Evolutionary conservation across 2,888 invertebrate genomes (phyloP), one percentile per base, ranked within the genome.

Genomic region (Pocota personata): DNA sequence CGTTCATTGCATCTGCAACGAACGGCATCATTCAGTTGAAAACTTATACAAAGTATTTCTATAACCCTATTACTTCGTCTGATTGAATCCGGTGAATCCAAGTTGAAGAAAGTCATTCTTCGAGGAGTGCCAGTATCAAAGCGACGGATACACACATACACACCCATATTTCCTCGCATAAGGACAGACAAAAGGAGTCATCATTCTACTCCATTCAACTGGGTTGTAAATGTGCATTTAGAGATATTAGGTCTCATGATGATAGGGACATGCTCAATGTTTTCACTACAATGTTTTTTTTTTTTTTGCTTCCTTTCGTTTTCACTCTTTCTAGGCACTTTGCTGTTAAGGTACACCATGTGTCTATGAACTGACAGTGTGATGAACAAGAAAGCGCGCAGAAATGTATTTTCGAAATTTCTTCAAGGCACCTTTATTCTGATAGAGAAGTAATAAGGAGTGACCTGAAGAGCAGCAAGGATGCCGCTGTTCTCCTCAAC

Each of bases 31-130:
- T 82, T 76, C 58, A 76, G 48, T 27, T 75, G 57, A 60, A 71
- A 79, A 71, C 62, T 73, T 75, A 57, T 75, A 71, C 69, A 75
- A 64, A 66, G 78, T 75, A 64, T 76, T 80, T 79, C 84, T 76
- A 71, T 86, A 86, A 77, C 55, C 37, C 52, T 82, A 76, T 82
- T 77, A 86, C 82, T 82, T 43, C 72, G 55, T 57, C 75, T 86
- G 80, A 86, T 80, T 77, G 82, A 72, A 66, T 69, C 46, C 19
- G 40, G n/a, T 10, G 67, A 35, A 46, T 58, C 40, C 32, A 46
- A 46, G 72, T 35, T n/a, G 60, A 77, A 52, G 60, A 37, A 60
- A 73, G 55, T 57, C 67, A 58, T 48, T 52, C 57, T 77, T 55
- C 55, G 6, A 50, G 71, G 66, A 82, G 37, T 50, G 24, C 40